These are phyloP conservation scores for Loxodonta africana DNA, from an alignment of 2,113 vertebrate species.

Conservation along the genomic window DNA sequence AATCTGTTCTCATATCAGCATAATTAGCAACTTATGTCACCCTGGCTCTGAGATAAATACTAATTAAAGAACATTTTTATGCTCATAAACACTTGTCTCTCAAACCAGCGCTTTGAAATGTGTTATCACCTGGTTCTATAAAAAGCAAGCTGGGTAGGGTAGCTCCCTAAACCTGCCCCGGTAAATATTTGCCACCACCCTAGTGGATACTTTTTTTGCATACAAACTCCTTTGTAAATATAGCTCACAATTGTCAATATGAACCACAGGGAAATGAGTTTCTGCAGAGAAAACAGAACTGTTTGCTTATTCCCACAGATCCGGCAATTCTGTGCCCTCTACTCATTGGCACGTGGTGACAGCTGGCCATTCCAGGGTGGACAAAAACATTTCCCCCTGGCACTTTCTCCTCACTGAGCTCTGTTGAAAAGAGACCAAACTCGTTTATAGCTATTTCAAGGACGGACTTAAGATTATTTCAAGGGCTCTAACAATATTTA, in stretches of 20 bases:
- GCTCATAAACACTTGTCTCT: slow-evolving; percentile 50
- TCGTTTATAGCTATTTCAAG: slow-evolving; percentile 70
- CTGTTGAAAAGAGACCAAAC: slow-evolving; percentile 34
- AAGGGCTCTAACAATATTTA: slow-evolving; percentile 57
- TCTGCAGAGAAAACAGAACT: slow-evolving; percentile 59
- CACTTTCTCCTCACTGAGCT: slow-evolving; percentile 60
- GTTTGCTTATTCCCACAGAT: slow-evolving; percentile 54
- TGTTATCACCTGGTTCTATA: slow-evolving; percentile 75
- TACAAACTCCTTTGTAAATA: slow-evolving; percentile 60
- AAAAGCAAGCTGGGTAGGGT: neutral
- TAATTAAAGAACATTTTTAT: slow-evolving; percentile 64
- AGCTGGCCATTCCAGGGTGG: slow-evolving; percentile 54
- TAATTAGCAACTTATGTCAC: slow-evolving; percentile 64
- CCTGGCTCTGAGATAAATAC: slow-evolving; percentile 65
- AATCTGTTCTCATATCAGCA: slow-evolving; percentile 37
- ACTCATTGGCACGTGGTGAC: slow-evolving; percentile 21
- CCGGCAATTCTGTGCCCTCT: neutral
- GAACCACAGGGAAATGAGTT: slow-evolving; percentile 58
- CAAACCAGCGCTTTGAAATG: slow-evolving; percentile 16
- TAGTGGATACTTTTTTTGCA: neutral
- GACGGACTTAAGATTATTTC: slow-evolving; percentile 52
- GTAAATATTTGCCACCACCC: slow-evolving; percentile 62
- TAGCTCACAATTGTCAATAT: slow-evolving; percentile 42
- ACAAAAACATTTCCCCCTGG: slow-evolving; percentile 75
- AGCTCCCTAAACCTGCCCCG: neutral